Evolutionary conservation across 2,888 invertebrate genomes (phyloP).

Genomic region (Maniola hyperantus): DNA sequence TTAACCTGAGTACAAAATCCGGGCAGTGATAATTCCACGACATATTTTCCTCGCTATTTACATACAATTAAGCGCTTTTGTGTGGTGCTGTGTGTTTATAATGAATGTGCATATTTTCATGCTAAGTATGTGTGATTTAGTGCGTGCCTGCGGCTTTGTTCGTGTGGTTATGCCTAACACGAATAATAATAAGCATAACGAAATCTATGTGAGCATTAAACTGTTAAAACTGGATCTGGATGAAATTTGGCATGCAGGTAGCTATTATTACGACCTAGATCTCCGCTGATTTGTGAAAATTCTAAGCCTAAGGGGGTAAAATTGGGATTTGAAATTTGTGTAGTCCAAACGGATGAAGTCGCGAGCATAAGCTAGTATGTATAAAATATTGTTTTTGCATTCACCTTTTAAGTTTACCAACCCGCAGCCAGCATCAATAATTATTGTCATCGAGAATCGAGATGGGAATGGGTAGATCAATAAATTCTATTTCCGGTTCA

Average conservation of each 20-base stretch:
- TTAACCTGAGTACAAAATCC: not conserved
- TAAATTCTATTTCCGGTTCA: conserved; percentile 13
- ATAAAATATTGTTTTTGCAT: no score
- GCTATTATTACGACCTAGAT: no score
- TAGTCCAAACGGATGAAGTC: no score
- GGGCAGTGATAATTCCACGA: not conserved
- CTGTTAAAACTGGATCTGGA: no score
- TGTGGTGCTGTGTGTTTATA: conserved; percentile 5
- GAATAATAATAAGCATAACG: not conserved
- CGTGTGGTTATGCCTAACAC: not conserved
- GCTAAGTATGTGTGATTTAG: not conserved
- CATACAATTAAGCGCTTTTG: conserved; percentile 16
- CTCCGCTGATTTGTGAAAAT: no score
- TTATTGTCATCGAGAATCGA: conserved; percentile 3
- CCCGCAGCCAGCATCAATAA: not conserved
- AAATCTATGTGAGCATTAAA: not conserved
- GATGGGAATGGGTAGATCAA: conserved; percentile 8
- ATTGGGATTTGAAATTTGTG: no score
- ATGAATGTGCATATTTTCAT: conserved; percentile 17
- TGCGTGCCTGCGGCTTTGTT: not conserved
- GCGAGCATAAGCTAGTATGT: no score
- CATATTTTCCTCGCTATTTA: conserved; percentile 7
- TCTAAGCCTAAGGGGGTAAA: no score
- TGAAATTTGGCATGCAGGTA: no score
- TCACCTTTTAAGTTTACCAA: no score